Evolutionary conservation across 2,797 vertebrate species (phyloP), one percentile per base, ranked within the genome.

Genomic region (Cynopterus sphinx): DNA sequence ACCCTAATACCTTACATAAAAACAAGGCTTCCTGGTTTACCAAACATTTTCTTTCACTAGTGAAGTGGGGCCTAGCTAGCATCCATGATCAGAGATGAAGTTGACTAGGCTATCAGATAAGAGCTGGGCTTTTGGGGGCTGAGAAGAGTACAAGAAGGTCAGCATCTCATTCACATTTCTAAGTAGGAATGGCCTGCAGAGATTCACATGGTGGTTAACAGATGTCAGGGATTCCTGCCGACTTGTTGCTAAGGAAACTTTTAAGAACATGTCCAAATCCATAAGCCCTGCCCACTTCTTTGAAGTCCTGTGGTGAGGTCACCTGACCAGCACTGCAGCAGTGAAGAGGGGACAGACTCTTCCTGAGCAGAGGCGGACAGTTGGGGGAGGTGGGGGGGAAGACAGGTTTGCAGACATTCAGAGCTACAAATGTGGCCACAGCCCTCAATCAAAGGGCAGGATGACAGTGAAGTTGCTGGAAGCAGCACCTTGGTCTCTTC

Each of bases 171-270:
- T 94, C 81, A 79, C 8, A 73, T 86, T 85, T 90, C 93, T 16
- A 95, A 74, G 74, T 87, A 41, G 77, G 82, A 79, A 83, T 0
- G 28, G 82, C 74, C 36, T 17, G 61, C 68, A 3, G 73, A 26
- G 90, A 79, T 65, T 79, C 87, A n/a, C 24, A 3, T 57, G 33
- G 74, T 5, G 53, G 79, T 51, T 71, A 67, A 86, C 57, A 61
- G 91, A 94, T 85, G 91, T 87, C 85, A 43, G 74, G 49, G 93
- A 95, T 95, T 91, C 94, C 90, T 82, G 94, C 85, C 0, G 46
- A 83, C 65, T 87, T 95, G 97, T 96, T 97, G 97, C 97, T 92
- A 97, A 90, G 97, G 93, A 61, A 92, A 96, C 95, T 96, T 98
- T 85, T 94, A 84, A 86, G 81, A 92, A 65, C 88, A 96, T 81